phyloP scores from a whole-genome alignment of 2,113 vertebrate genomes.

The Recurvirostra avosetta region DNA sequence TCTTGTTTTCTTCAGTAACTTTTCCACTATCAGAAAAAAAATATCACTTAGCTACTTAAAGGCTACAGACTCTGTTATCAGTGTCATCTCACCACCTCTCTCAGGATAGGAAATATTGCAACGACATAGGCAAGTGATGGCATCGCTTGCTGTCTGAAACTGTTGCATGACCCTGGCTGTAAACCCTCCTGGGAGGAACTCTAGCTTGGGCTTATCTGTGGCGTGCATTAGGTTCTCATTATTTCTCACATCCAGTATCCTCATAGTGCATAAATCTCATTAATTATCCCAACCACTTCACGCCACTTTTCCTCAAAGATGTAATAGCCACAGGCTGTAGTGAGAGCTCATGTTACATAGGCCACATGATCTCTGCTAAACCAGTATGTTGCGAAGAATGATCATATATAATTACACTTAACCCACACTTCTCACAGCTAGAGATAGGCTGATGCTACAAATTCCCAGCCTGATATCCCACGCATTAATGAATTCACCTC shows the following conservation, averaged over 20 bases:
- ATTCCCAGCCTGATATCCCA: not conserved
- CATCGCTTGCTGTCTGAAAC: not conserved
- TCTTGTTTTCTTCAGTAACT: not conserved
- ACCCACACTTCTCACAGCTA: not conserved
- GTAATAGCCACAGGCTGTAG: not conserved
- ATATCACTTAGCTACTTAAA: not conserved
- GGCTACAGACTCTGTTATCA: not conserved
- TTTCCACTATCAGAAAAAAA: not conserved
- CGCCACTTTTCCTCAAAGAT: rapidly evolving
- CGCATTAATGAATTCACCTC: not conserved
- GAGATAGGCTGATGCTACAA: not conserved
- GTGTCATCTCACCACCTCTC: not conserved
- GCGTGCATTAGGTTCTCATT: not conserved
- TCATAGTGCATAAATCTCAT: not conserved
- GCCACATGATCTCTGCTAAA: not conserved
- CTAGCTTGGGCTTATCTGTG: not conserved
- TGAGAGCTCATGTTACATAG: not conserved
- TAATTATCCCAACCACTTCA: not conserved
- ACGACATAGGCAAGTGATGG: not conserved
- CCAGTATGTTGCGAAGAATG: not conserved
- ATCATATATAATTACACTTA: not conserved
- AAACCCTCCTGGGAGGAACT: not conserved
- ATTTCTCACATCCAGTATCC: not conserved
- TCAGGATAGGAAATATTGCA: not conserved
- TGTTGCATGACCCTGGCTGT: not conserved